These are phyloP conservation scores for Palythoa grandis DNA, from an alignment of 92 coral and sea anemone species.

Conservation along the genomic window DNA sequence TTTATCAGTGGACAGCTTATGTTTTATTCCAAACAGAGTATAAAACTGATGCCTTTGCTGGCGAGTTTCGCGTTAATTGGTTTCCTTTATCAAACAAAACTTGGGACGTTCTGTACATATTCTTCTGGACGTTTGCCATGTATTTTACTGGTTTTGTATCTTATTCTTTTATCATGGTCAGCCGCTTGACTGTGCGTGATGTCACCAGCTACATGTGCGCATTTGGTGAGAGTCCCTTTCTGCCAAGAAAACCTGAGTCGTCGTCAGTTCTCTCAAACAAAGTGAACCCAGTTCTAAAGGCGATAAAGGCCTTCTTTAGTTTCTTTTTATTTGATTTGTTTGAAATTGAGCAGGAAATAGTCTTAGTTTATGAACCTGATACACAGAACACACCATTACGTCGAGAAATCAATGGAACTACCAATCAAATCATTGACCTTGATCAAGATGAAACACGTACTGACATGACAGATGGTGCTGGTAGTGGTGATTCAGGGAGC, in stretches of 20 bases:
- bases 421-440: conserved; percentile 27
- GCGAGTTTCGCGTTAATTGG: conserved; percentile 45
- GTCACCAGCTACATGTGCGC: conserved; percentile 81
- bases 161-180: conserved; percentile 82
- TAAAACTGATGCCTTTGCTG: conserved; percentile 69
- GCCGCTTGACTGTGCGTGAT: conserved; percentile 80
- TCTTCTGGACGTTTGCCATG: conserved; percentile 84
- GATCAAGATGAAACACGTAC: conserved; percentile 31
- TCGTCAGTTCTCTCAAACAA: conserved; percentile 42
- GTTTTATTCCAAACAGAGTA: conserved; percentile 56
- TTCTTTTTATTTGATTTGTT: conserved; percentile 78
- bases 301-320: conserved; percentile 51
- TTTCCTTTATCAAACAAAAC: conserved; percentile 40
- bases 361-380: conserved; percentile 62
- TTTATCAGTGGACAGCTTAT: conserved; percentile 89
- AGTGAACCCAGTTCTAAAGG: conserved; percentile 51
- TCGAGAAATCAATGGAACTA: neutral
- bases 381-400: conserved; percentile 1
- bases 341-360: conserved; percentile 71
- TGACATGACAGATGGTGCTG: conserved; percentile 23
- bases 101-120: conserved; percentile 75
- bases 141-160: conserved; percentile 82
- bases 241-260: conserved; percentile 49
- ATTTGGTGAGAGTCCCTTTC: conserved; percentile 86
- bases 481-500: conserved; percentile 48